These are phyloP conservation scores for Ostrea denselamellosa DNA, from an alignment of 1,140 invertebrate genomes.

Conservation along the genomic window DNA sequence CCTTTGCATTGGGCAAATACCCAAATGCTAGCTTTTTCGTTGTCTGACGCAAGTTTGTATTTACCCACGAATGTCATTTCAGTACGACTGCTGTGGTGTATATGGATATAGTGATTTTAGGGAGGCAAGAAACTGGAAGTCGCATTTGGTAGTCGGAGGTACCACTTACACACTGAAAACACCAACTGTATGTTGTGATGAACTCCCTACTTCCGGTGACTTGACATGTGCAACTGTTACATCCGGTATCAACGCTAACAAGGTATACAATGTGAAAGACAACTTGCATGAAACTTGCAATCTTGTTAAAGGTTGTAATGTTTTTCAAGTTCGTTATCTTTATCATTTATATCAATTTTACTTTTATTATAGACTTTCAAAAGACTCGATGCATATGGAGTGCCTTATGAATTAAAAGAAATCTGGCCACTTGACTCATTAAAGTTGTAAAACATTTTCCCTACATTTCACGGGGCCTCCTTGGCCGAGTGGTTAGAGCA, in stretches of 20 bases:
- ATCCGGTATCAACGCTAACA: background rate
- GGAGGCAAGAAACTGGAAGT: background rate
- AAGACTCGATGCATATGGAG: too few relatives aligned
- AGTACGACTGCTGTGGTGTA: background rate
- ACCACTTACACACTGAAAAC: background rate
- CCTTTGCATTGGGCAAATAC: too few relatives aligned
- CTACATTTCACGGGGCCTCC: too few relatives aligned
- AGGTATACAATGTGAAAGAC: background rate
- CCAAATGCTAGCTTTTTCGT: background rate
- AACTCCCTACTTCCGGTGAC: background rate
- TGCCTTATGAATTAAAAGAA: too few relatives aligned
- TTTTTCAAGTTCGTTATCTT: too few relatives aligned
- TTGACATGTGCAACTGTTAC: background rate
- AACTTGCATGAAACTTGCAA: too few relatives aligned
- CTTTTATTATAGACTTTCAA: too few relatives aligned
- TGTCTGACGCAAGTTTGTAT: background rate
- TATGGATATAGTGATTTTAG: constrained; percentile 1
- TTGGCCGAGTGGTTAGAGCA: too few relatives aligned
- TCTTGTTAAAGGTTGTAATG: too few relatives aligned
- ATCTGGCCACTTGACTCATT: too few relatives aligned
- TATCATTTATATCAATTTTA: too few relatives aligned
- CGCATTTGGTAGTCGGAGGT: background rate
- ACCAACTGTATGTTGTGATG: background rate
- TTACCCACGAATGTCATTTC: background rate
- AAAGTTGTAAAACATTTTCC: too few relatives aligned